These are phyloP conservation scores for Odontomyia ornata DNA, from an alignment of 2,888 invertebrate genomes.

Conservation along the genomic window DNA sequence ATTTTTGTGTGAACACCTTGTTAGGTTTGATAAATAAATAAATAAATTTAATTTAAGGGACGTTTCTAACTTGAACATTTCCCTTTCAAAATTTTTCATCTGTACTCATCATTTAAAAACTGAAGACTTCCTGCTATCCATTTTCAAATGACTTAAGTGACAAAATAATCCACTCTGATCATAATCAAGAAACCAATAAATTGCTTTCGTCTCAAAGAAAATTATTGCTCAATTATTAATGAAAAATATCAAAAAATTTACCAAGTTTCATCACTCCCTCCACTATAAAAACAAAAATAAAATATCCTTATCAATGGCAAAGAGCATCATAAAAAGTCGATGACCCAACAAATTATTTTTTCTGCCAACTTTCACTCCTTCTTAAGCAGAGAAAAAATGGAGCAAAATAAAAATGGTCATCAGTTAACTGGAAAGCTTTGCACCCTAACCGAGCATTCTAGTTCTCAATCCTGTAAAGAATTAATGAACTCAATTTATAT, in stretches of 20 bases:
- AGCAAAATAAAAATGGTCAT: constrained; percentile 12
- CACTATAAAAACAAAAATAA: not conserved
- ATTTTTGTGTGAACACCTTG: too few relatives aligned
- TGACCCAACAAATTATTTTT: constrained; percentile 19
- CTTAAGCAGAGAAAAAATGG: too few relatives aligned
- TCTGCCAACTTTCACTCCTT: not conserved
- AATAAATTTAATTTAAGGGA: too few relatives aligned
- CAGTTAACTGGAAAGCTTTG: not conserved
- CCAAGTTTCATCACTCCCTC: not conserved
- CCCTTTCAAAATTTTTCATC: too few relatives aligned
- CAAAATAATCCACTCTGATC: too few relatives aligned
- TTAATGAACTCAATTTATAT: constrained; percentile 50
- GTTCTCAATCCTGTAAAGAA: constrained; percentile 41
- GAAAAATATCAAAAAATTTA: not conserved
- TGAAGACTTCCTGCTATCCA: too few relatives aligned
- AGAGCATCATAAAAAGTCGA: constrained; percentile 15
- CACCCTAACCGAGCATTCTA: not conserved
- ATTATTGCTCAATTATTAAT: constrained; percentile 12
- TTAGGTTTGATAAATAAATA: too few relatives aligned
- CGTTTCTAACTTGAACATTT: too few relatives aligned
- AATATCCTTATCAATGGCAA: constrained; percentile 11
- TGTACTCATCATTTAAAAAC: too few relatives aligned
- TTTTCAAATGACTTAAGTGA: too few relatives aligned
- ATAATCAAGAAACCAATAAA: too few relatives aligned
- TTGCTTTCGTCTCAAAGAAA: not conserved